Percentiles rank a stretch among this genome's conserved stretches.
phyloP scores from a whole-genome alignment of 2,113 vertebrate species.

The Malurus melanocephalus region DNA sequence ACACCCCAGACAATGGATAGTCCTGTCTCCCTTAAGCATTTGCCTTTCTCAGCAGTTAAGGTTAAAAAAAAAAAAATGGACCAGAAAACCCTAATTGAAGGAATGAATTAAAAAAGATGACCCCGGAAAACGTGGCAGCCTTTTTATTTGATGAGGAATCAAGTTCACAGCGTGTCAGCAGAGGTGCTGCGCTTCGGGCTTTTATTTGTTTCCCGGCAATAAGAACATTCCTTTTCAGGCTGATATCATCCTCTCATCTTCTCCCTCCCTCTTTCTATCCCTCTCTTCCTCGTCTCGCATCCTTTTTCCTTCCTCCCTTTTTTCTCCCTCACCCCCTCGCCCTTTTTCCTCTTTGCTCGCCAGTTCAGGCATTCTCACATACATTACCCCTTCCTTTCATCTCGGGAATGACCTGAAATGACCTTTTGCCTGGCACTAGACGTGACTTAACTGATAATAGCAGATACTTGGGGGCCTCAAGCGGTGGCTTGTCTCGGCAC shows the following conservation, averaged over 20 bases:
- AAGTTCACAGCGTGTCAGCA: slow-evolving; percentile 46
- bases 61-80: background rate
- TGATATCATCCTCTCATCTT: background rate
- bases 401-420: slow-evolving; percentile 75
- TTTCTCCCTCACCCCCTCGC: background rate
- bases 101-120: slow-evolving; percentile 57
- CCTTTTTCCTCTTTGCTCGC: slow-evolving; percentile 22
- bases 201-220: slow-evolving; percentile 49
- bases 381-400: slow-evolving; percentile 75
- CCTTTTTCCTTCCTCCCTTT: slow-evolving; percentile 42
- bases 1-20: slow-evolving; percentile 9
- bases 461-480: slow-evolving; percentile 52
- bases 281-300: slow-evolving; percentile 29
- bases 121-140: slow-evolving; percentile 37
- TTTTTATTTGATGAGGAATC: slow-evolving; percentile 57
- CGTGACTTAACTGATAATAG: slow-evolving; percentile 83
- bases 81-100: slow-evolving; percentile 2
- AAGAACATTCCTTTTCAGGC: slow-evolving; percentile 9
- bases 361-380: slow-evolving; percentile 70
- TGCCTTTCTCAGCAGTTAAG: slow-evolving; percentile 47
- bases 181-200: slow-evolving; percentile 16
- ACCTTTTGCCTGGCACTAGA: slow-evolving; percentile 79
- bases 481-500: slow-evolving; percentile 59
- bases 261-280: slow-evolving; percentile 1
- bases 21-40: slow-evolving; percentile 14